These are phyloP conservation scores for Tetragonula carbonaria DNA, from an alignment of 2,888 invertebrate species.

Conservation along the genomic window DNA sequence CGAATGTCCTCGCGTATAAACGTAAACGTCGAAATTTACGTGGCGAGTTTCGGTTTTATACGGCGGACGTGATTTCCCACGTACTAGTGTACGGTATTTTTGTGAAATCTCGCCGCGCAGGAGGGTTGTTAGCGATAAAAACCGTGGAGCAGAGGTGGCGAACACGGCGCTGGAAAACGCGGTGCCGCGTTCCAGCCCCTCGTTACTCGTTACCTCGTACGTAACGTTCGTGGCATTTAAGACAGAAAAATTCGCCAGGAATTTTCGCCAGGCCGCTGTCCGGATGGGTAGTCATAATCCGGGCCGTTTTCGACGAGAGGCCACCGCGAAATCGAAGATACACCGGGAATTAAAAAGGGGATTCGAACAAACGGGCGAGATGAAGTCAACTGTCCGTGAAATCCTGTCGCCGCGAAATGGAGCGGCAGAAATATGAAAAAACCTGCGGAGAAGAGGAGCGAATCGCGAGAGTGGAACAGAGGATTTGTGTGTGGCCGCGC, in stretches of 20 bases:
- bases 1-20: not conserved
- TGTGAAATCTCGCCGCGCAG: not conserved
- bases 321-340: slow-evolving; percentile 33
- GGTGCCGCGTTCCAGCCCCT: not conserved
- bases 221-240: slow-evolving; percentile 11
- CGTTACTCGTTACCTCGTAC: slow-evolving; percentile 20
- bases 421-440: slow-evolving; percentile 67
- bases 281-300: slow-evolving; percentile 3
- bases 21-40: slow-evolving; percentile 30
- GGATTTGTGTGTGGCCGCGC: not conserved
- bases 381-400: slow-evolving; percentile 60
- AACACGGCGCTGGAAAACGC: not conserved
- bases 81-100: not conserved
- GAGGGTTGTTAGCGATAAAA: slow-evolving; percentile 6
- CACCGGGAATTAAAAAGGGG: slow-evolving; percentile 54
- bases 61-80: too few relatives aligned
- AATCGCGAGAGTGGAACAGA: slow-evolving; percentile 19
- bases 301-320: slow-evolving; percentile 1
- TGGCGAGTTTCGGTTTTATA: not conserved
- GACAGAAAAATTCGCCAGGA: slow-evolving; percentile 5
- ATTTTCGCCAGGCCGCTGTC: not conserved
- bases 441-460: slow-evolving; percentile 28
- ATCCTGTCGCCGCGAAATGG: slow-evolving; percentile 63
- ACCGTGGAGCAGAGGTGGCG: too few relatives aligned
- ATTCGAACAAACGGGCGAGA: slow-evolving; percentile 51